These are phyloP conservation scores for Grus americana DNA, from an alignment of 2,113 vertebrate species.

Conservation along the genomic window DNA sequence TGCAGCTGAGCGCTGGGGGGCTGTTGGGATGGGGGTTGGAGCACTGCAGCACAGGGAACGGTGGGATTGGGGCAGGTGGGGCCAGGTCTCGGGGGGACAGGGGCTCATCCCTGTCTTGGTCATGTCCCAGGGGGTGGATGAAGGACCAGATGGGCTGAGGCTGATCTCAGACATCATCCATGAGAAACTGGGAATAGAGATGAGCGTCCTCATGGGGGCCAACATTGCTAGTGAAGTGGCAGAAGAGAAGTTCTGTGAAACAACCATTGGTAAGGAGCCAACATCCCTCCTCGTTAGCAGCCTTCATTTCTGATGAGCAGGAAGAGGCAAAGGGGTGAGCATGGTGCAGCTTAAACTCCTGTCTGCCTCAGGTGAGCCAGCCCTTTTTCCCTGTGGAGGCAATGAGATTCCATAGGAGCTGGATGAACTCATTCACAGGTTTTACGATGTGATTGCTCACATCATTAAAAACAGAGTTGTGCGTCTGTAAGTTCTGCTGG, in stretches of 20 bases:
- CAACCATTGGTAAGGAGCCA: conserved; percentile 88
- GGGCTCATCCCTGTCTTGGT: background rate
- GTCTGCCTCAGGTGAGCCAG: background rate
- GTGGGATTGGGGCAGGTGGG: background rate
- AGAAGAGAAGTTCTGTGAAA: conserved; percentile 96
- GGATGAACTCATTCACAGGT: background rate
- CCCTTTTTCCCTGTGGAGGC: background rate
- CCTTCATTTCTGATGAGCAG: background rate
- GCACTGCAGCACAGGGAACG: background rate
- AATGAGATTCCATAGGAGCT: background rate
- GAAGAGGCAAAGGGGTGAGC: background rate
- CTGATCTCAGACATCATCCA: conserved; percentile 94
- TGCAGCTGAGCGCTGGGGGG: background rate
- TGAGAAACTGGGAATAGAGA: conserved; percentile 84
- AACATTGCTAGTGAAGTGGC: conserved; percentile 97
- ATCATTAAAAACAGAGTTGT: background rate
- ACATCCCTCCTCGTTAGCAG: background rate
- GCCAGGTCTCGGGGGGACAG: background rate
- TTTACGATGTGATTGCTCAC: background rate
- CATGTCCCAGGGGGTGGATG: conserved; percentile 86
- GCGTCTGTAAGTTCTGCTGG: background rate
- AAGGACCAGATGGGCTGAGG: conserved; percentile 90
- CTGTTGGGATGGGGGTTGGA: accelerated
- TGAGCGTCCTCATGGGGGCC: conserved; percentile 95
- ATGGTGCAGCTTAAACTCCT: background rate